Conservation (phyloP, 2,888 invertebrate species). For the Pseudococcus jackbeardsleyi region DNA sequence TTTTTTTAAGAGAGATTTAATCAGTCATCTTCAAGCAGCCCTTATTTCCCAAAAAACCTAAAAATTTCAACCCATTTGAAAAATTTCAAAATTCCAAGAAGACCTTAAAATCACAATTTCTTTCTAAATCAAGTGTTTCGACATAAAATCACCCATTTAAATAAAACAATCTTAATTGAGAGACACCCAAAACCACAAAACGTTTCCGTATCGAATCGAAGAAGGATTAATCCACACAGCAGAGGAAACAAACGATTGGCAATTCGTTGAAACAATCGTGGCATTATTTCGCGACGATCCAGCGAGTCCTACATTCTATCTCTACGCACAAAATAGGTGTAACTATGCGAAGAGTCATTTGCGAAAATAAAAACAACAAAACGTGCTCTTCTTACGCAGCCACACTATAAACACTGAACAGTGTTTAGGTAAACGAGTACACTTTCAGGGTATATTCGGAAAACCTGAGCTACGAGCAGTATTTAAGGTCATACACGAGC, state of each 20-base stretch:
- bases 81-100: too few species aligned
- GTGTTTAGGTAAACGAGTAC: background rate
- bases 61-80: too few species aligned
- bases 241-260: background rate
- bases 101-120: too few species aligned
- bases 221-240: background rate
- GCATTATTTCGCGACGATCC: background rate
- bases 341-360: background rate
- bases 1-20: too few species aligned
- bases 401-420: background rate
- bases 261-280: background rate
- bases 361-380: background rate
- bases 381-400: background rate
- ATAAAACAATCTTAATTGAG: background rate
- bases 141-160: background rate
- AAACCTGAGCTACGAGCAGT: background rate
- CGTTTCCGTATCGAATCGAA: conserved; percentile 8
- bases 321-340: background rate
- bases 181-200: background rate
- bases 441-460: background rate
- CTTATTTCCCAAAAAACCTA: too few species aligned
- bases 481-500: conserved; percentile 51
- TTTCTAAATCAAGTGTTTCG: background rate
- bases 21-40: too few species aligned
- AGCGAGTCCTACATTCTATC: background rate